phyloP scores from a whole-genome alignment of 1,140 invertebrate genomes.

The Orius laevigatus region DNA sequence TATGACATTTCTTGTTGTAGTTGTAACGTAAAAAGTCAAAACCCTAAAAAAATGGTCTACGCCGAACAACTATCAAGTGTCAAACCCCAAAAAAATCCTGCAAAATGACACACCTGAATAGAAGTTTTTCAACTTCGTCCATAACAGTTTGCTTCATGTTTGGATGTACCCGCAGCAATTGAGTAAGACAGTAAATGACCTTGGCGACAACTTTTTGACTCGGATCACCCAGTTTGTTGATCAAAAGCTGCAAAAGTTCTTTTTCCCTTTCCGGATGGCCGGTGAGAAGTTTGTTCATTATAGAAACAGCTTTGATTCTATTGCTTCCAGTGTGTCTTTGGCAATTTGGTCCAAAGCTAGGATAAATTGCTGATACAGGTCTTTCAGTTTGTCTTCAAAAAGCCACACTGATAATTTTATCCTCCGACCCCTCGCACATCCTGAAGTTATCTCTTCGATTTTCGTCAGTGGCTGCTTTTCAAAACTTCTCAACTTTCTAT shows the following conservation, averaged over 20 bases:
- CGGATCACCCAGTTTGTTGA: constrained; percentile 95
- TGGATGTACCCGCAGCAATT: constrained; percentile 69
- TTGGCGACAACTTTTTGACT: constrained; percentile 71
- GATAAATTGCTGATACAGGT: constrained; percentile 56
- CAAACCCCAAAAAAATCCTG: no score
- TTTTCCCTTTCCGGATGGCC: constrained; percentile 79
- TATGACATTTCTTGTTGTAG: no score
- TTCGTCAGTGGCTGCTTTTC: constrained; percentile 40
- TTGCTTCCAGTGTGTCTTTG: constrained; percentile 58
- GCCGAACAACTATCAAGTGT: no score
- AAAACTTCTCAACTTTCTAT: constrained; percentile 55
- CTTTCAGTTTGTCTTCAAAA: constrained; percentile 72
- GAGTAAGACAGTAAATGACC: constrained; percentile 68
- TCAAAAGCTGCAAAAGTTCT: constrained; percentile 53
- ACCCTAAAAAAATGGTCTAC: no score
- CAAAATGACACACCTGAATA: constrained; percentile 48
- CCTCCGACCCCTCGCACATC: constrained; percentile 27
- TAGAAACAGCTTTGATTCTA: constrained; percentile 62
- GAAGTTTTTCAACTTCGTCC: constrained; percentile 71
- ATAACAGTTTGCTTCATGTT: constrained; percentile 83
- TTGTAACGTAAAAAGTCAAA: no score
- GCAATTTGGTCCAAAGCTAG: constrained; percentile 41
- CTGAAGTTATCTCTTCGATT: constrained; percentile 21
- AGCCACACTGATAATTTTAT: constrained; percentile 40
- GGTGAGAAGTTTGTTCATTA: constrained; percentile 61